Evolutionary conservation across 2,888 invertebrate genomes (phyloP), one percentile per base, ranked within the genome.

Genomic region (Acanthosepion lycidas): DNA sequence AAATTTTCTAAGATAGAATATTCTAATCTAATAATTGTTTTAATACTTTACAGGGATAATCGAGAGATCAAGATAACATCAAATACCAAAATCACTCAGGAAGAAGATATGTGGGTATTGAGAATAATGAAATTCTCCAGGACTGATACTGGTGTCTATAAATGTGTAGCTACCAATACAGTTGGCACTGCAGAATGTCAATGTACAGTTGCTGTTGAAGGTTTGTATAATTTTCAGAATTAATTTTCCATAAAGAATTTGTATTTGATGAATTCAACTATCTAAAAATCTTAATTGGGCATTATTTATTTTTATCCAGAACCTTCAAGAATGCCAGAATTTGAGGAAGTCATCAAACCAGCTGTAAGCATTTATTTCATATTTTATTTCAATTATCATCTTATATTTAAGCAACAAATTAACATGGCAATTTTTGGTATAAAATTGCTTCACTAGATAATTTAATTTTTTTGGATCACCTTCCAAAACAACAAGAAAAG

Each of bases 151-250:
- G 99, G 99, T 95, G 99, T 98, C 23, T 99, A 99, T 98, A 99
- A 99, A 98, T 99, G 99, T 98, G 99, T 99, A 97, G 99, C 99
- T 94, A 96, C 95, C 94, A 99, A 99, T 97, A 98, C 98, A 96
- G 98, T 99, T 96, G 99, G 99, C 95, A 99, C 99, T 98, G 99
- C 99, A 59, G 96, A 97, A 94, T 96, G 96, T 94, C 92, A 95
- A 33, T 96, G 96, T 94, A 98, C 98, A 95, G 98, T 99, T 51
- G 98, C 98, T 49, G 98, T 99, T 96, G 98, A 99, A 98, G 99
- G 99, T 99, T 59, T 20, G 59, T 59, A 59, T 59, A 23, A 23
- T 59, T 59, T 59, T 59, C 59, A 23, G 20, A 59, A 59, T 23
- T 59, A 6, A 59, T 23, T 59, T 23, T 59, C 20, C 23, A 59